These are phyloP conservation scores for Trachurus trachurus DNA, from an alignment of 2,797 vertebrate genomes.

Conservation along the genomic window DNA sequence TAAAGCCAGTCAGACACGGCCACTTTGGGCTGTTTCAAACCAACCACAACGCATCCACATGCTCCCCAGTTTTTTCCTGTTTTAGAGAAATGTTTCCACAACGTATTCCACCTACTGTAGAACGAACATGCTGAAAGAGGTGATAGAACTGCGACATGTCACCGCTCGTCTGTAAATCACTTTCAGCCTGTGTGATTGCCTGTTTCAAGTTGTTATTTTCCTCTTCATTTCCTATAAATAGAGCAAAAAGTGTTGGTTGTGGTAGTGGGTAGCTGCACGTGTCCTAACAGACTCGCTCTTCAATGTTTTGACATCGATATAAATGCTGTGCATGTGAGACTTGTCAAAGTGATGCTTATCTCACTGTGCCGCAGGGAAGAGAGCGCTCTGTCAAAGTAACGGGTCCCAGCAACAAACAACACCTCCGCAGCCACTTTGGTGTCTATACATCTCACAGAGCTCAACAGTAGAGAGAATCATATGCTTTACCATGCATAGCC, in stretches of 20 bases:
- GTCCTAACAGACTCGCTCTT: conserved; percentile 20
- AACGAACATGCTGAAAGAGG: conserved; percentile 1
- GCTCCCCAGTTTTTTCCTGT: neutral
- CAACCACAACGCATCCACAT: conserved; percentile 15
- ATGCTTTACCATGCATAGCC: conserved; percentile 26
- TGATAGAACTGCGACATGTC: conserved; percentile 30
- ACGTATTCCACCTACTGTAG: conserved; percentile 12
- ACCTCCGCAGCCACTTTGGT: conserved; percentile 48
- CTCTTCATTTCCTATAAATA: conserved; percentile 24
- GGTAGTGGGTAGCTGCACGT: conserved; percentile 21
- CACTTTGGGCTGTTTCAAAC: conserved; percentile 39
- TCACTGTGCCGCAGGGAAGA: conserved; percentile 31
- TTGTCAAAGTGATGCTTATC: conserved; percentile 48
- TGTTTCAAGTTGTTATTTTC: conserved; percentile 25
- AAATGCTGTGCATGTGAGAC: conserved; percentile 5
- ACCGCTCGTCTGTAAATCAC: conserved; percentile 30
- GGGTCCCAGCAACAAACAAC: conserved; percentile 56
- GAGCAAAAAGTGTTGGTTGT: neutral
- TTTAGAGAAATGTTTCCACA: conserved; percentile 26
- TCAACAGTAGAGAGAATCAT: conserved; percentile 18
- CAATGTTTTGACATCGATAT: conserved; percentile 33
- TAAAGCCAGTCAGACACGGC: conserved; percentile 38
- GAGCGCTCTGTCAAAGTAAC: conserved; percentile 46
- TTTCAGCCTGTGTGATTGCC: conserved; percentile 24
- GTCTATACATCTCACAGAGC: conserved; percentile 24